Conservation (phyloP, 2,888 invertebrate genomes). For the Papilio elwesi region DNA sequence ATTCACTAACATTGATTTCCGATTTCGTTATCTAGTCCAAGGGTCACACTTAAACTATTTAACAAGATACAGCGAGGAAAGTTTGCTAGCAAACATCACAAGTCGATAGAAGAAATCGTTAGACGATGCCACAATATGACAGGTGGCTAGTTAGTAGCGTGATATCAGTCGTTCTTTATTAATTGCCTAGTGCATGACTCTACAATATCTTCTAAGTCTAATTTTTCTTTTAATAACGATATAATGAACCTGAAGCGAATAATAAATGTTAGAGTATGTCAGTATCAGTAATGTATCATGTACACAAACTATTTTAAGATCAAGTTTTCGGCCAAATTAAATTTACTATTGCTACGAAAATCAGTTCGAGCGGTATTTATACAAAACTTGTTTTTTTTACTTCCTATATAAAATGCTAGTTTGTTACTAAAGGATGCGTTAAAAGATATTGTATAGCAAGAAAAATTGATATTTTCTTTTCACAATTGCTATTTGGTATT, state of each 20-base stretch:
- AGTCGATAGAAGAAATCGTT: not conserved
- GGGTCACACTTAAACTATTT: constrained; percentile 25
- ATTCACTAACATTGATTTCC: constrained; percentile 41
- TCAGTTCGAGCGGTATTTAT: not conserved
- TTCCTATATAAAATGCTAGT: not conserved
- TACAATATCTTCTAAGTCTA: constrained; percentile 6
- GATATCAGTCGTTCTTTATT: not conserved
- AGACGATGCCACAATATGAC: too few species aligned
- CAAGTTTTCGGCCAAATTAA: too few species aligned
- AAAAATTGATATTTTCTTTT: constrained; percentile 16
- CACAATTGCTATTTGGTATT: constrained; percentile 5
- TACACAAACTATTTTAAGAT: too few species aligned
- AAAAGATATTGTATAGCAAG: constrained; percentile 21
- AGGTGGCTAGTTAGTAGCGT: not conserved
- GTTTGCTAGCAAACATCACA: not conserved
- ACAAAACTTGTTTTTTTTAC: not conserved
- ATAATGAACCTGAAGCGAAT: not conserved
- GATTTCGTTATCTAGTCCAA: constrained; percentile 22
- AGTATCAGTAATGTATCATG: not conserved
- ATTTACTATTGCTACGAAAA: too few species aligned
- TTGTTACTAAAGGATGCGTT: not conserved
- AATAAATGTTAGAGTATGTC: not conserved
- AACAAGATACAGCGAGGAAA: constrained; percentile 10
- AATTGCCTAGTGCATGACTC: not conserved
- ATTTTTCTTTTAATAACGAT: not conserved